Percentiles rank a stretch among this genome's conserved stretches.
Conservation (phyloP, 1,140 invertebrate genomes). For the Scaptomyza pallida region DNA sequence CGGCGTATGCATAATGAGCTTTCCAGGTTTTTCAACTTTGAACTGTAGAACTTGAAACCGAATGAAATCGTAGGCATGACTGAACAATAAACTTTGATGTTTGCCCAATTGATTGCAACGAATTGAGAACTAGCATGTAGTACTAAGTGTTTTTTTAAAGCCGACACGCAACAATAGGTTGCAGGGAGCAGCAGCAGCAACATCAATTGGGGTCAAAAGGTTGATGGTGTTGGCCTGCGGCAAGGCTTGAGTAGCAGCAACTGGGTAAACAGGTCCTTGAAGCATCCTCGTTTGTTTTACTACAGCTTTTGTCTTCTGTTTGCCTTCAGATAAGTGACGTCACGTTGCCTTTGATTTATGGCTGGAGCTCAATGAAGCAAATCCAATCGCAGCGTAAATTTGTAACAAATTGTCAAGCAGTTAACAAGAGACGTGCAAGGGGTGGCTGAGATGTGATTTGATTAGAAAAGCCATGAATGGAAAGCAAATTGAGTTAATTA, state of each 20-base stretch:
- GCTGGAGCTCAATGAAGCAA: conserved; percentile 15
- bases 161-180: conserved; percentile 7
- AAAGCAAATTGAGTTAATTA: conserved; percentile 40
- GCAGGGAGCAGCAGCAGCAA: conserved; percentile 18
- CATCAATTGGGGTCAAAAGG: conserved; percentile 43
- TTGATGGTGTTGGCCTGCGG: conserved; percentile 14
- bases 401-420: conserved; percentile 30
- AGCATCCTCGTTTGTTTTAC: background rate
- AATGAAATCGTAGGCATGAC: background rate
- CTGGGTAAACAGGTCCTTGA: conserved; percentile 22
- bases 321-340: conserved; percentile 25
- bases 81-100: conserved; percentile 25
- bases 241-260: background rate
- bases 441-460: conserved; percentile 9
- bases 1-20: conserved; percentile 32
- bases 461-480: conserved; percentile 17
- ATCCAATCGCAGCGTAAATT: conserved; percentile 23
- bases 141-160: conserved; percentile 5
- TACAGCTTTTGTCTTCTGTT: background rate
- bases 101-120: conserved; percentile 18
- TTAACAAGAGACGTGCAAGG: background rate
- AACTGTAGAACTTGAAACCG: conserved; percentile 16
- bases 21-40: conserved; percentile 48
- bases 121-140: background rate
- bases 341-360: conserved; percentile 35